Conservation (phyloP, 92 coral and sea anemone species). For the Paramuricea clavata region DNA sequence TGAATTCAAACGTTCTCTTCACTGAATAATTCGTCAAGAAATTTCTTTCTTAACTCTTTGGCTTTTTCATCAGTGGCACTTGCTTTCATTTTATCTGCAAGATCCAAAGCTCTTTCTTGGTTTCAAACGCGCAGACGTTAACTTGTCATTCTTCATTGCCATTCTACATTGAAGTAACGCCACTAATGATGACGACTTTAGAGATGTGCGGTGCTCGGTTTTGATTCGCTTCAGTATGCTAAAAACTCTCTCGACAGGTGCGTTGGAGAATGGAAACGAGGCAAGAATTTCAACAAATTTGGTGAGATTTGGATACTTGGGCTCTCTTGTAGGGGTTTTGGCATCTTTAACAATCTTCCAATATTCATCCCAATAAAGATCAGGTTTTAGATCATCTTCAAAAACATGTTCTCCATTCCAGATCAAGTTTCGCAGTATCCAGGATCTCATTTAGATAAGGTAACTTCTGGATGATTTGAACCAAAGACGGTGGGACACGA, state of each 20-base stretch:
- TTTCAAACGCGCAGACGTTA: neutral
- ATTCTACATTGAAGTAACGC: neutral
- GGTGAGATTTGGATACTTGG: constrained; percentile 20
- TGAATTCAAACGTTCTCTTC: neutral
- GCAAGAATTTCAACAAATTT: constrained; percentile 20
- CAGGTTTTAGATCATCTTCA: constrained; percentile 1
- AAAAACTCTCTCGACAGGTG: neutral
- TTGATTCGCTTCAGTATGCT: neutral
- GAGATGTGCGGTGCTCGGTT: neutral
- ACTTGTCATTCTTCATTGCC: neutral
- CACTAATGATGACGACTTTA: neutral
- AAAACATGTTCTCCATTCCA: constrained; percentile 14
- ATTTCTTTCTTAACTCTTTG: neutral
- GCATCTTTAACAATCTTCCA: neutral
- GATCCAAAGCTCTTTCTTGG: constrained; percentile 15
- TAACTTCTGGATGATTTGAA: neutral
- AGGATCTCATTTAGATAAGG: neutral
- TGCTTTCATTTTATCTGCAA: neutral
- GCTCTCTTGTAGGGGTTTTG: neutral
- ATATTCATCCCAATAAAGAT: constrained; percentile 22
- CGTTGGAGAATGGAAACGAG: constrained; percentile 24
- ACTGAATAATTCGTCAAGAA: neutral
- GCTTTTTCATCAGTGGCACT: neutral
- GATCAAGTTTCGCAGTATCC: constrained; percentile 13
- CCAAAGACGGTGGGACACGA: neutral